Evolutionary conservation across 2,113 vertebrate genomes (phyloP).

Genomic region (Andinoacara biseriatus): DNA sequence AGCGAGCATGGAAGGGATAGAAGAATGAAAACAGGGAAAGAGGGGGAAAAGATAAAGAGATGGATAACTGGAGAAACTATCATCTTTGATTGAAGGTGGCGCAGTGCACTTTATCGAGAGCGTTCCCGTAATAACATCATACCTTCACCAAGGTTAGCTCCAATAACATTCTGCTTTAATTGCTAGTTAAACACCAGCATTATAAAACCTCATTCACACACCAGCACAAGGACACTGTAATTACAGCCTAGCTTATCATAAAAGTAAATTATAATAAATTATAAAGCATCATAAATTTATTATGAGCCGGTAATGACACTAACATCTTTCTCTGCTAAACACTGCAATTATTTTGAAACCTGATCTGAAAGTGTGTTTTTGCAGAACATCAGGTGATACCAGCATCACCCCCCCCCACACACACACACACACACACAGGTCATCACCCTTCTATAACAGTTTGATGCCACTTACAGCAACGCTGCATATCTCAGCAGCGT

Average conservation of each 20-base stretch:
- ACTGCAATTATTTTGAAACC: conserved; percentile 1
- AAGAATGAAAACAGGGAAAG: neutral
- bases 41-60: conserved; percentile 7
- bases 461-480: neutral
- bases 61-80: conserved; percentile 45
- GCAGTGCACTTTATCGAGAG: conserved; percentile 7
- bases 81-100: conserved; percentile 42
- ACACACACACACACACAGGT: neutral
- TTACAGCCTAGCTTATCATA: conserved; percentile 1
- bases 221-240: neutral
- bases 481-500: neutral
- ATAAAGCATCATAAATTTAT: conserved; percentile 7
- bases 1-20: neutral
- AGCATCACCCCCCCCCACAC: neutral
- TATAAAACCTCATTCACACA: neutral
- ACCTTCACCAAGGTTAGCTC: conserved; percentile 41
- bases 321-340: conserved; percentile 1
- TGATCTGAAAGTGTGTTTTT: neutral
- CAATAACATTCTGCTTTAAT: conserved; percentile 31
- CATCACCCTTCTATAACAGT: conserved; percentile 1
- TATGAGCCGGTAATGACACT: neutral
- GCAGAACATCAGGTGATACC: neutral
- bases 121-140: conserved; percentile 1
- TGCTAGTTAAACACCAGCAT: conserved; percentile 5
- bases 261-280: neutral